phyloP scores from a whole-genome alignment of 2,113 vertebrate species.

The Chrysochloris asiatica region DNA sequence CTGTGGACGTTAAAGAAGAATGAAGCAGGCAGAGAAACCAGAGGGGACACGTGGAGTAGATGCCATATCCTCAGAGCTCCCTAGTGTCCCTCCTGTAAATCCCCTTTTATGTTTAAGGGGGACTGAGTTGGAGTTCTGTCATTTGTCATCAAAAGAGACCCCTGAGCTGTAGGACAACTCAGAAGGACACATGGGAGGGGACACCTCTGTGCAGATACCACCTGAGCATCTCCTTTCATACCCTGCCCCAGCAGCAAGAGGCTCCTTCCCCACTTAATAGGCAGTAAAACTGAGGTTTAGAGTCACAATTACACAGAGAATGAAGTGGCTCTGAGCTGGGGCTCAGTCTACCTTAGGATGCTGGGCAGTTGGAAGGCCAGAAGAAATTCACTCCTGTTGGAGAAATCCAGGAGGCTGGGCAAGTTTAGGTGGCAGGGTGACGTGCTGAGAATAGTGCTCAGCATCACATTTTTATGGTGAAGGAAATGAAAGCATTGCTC shows the following conservation, averaged over 20 bases:
- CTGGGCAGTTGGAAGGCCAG: neutral
- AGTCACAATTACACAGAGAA: neutral
- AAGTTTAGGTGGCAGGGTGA: neutral
- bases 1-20: too few species aligned
- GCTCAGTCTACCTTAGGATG: neutral
- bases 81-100: neutral
- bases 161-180: too few species aligned
- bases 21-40: neutral
- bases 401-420: neutral
- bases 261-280: neutral
- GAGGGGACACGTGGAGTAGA: neutral
- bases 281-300: neutral
- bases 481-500: neutral
- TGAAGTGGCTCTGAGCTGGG: accelerated
- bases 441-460: neutral
- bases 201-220: neutral
- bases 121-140: neutral
- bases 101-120: neutral
- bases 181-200: too few species aligned
- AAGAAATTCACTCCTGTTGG: too few species aligned
- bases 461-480: neutral
- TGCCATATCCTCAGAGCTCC: neutral
- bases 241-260: neutral
- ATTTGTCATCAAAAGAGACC: neutral
- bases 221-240: neutral